These are phyloP conservation scores for Salmo trutta DNA, from an alignment of 2,797 vertebrate species.

Conservation along the genomic window DNA sequence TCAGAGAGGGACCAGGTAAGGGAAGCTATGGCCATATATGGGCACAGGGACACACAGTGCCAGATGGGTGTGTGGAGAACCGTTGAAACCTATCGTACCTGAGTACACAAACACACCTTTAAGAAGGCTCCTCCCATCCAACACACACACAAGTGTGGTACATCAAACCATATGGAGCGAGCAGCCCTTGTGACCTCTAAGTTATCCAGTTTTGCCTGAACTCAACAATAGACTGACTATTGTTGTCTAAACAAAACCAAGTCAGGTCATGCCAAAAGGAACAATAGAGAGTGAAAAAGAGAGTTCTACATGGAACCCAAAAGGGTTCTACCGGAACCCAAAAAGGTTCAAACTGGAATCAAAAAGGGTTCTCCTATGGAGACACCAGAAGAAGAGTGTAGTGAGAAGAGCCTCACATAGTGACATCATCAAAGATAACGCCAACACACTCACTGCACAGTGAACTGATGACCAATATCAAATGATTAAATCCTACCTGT, in stretches of 20 bases:
- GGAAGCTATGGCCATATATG: conserved; percentile 79
- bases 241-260: conserved; percentile 73
- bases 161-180: conserved; percentile 38
- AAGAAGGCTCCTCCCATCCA: conserved; percentile 33
- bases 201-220: conserved; percentile 49
- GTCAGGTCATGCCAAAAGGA: conserved; percentile 50
- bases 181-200: conserved; percentile 45
- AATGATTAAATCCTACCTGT: neutral
- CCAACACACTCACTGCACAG: neutral
- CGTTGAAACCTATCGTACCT: conserved; percentile 57
- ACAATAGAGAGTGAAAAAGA: conserved; percentile 3
- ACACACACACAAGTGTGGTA: conserved; percentile 34
- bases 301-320: too few species aligned
- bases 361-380: too few species aligned
- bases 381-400: neutral
- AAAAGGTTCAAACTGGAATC: too few species aligned
- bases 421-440: neutral
- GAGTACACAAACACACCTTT: conserved; percentile 43
- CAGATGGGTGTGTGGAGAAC: conserved; percentile 63
- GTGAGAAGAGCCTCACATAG: neutral
- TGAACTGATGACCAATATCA: neutral
- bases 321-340: too few species aligned
- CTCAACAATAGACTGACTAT: conserved; percentile 48
- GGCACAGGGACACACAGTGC: conserved; percentile 58
- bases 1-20: conserved; percentile 69